Evolutionary conservation across 2,888 invertebrate genomes (phyloP).

Genomic region (Lasioglossum figueresi): DNA sequence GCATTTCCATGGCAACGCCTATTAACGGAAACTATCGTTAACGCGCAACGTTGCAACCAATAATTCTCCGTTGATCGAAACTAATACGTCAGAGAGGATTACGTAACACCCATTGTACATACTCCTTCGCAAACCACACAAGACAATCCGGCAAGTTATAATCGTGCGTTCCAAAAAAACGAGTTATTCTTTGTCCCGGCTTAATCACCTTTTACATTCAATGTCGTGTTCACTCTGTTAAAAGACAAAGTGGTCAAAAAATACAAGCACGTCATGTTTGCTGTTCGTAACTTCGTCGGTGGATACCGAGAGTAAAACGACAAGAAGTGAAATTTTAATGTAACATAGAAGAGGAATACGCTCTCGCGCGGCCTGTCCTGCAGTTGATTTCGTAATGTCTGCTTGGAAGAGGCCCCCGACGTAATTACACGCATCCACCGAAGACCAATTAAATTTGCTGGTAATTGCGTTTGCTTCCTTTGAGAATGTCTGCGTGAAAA

Average conservation of each 20-base stretch:
- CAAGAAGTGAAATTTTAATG: background rate
- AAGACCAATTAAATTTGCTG: slow-evolving; percentile 37
- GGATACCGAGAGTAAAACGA: background rate
- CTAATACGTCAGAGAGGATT: background rate
- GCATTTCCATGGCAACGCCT: background rate
- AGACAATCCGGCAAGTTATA: background rate
- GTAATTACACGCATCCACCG: slow-evolving; percentile 43
- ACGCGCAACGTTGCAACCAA: background rate
- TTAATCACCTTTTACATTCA: background rate
- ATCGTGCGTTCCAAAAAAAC: background rate
- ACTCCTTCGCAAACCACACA: too few relatives aligned
- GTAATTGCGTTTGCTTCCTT: slow-evolving; percentile 35
- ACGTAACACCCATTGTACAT: background rate
- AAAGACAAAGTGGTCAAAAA: background rate
- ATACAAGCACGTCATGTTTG: background rate
- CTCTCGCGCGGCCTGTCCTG: background rate
- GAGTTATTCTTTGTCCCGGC: background rate
- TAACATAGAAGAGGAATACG: background rate
- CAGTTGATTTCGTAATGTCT: background rate
- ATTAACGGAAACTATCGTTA: background rate
- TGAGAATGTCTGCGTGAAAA: slow-evolving; percentile 28
- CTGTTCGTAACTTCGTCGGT: background rate
- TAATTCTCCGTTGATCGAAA: background rate
- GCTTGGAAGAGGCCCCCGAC: background rate
- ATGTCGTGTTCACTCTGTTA: background rate